Conservation (phyloP, 2,797 vertebrate species). For the Epinephelus malabaricus region DNA sequence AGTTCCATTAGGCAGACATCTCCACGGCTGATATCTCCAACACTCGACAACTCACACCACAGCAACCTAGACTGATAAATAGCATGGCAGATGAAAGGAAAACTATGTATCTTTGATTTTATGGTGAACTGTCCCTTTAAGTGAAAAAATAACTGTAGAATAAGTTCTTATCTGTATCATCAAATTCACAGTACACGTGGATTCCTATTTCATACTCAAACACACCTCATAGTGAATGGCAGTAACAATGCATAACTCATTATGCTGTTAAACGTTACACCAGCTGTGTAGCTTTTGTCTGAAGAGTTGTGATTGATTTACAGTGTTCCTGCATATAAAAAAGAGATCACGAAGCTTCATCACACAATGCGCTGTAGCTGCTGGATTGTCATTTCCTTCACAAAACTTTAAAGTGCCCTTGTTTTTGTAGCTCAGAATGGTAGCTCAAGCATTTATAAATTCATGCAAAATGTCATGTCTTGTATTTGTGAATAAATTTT, state of each 20-base stretch:
- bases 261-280: background rate
- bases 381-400: background rate
- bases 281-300: background rate
- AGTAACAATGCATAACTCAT: background rate
- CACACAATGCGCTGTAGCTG: background rate
- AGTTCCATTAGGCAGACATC: too few relatives aligned
- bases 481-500: background rate
- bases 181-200: too few relatives aligned
- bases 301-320: background rate
- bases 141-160: background rate
- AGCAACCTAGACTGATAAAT: too few relatives aligned
- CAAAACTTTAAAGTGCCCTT: slow-evolving; percentile 55
- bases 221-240: background rate
- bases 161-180: background rate
- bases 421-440: slow-evolving; percentile 25
- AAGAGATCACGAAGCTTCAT: background rate
- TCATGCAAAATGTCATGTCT: slow-evolving; percentile 10
- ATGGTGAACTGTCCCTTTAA: too few relatives aligned
- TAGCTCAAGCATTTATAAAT: background rate
- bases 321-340: background rate
- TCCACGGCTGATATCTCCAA: too few relatives aligned
- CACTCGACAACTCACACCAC: too few relatives aligned
- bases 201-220: background rate
- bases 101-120: too few relatives aligned
- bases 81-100: too few relatives aligned